Percentiles rank a stretch among this genome's conserved stretches.
Evolutionary conservation across 2,888 invertebrate species (phyloP).

Genomic region (Ceraclea dissimilis): DNA sequence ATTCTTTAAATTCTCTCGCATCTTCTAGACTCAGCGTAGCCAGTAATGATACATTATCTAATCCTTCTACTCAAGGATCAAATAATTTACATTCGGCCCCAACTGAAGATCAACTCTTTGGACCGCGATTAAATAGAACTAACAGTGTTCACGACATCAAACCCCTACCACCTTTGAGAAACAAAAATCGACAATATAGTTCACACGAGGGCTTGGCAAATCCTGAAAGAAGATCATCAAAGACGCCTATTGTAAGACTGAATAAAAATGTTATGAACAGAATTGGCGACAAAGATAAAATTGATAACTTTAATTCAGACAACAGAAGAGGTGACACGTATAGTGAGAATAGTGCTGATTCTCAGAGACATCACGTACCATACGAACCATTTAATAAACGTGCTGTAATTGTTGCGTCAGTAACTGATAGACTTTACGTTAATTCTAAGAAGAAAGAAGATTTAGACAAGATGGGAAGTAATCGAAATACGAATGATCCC

Average conservation of each 20-base stretch:
- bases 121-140: slow-evolving; percentile 40
- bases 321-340: slow-evolving; percentile 11
- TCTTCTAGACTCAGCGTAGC: slow-evolving; percentile 22
- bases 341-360: background rate
- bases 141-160: slow-evolving; percentile 42
- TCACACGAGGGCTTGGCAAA: slow-evolving; percentile 43
- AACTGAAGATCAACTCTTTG: slow-evolving; percentile 36
- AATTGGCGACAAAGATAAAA: slow-evolving; percentile 9
- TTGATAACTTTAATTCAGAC: slow-evolving; percentile 13
- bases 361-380: slow-evolving; percentile 28
- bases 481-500: slow-evolving; percentile 36
- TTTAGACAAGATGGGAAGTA: slow-evolving; percentile 20
- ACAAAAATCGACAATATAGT: slow-evolving; percentile 40
- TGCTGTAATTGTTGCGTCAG: slow-evolving; percentile 63
- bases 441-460: slow-evolving; percentile 49
- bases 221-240: slow-evolving; percentile 30
- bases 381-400: slow-evolving; percentile 39
- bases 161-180: slow-evolving; percentile 37
- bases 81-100: slow-evolving; percentile 17
- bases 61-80: slow-evolving; percentile 20
- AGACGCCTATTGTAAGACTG: slow-evolving; percentile 13
- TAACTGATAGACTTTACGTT: slow-evolving; percentile 59
- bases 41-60: slow-evolving; percentile 23
- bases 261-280: slow-evolving; percentile 8
- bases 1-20: slow-evolving; percentile 22